phyloP scores from a whole-genome alignment of 2,113 vertebrate genomes.

The Dipodomys spectabilis region DNA sequence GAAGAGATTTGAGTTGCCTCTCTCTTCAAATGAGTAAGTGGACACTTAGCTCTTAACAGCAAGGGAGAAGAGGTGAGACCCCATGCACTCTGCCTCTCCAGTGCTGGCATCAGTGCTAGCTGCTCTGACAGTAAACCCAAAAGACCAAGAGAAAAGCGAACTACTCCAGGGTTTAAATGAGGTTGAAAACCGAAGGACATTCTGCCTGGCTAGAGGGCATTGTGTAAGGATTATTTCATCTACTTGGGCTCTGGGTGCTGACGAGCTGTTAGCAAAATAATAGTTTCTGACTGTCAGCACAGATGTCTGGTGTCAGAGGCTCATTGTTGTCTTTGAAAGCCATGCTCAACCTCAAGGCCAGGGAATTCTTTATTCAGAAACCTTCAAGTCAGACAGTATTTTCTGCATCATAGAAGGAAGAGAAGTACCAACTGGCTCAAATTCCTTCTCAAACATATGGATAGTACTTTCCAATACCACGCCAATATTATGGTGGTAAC shows the following conservation, averaged over 20 bases:
- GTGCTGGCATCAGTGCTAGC: constrained; percentile 53
- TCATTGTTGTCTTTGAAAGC: constrained; percentile 71
- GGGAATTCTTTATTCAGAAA: constrained; percentile 48
- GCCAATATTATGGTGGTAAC: not conserved
- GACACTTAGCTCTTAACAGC: constrained; percentile 74
- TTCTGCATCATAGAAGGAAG: constrained; percentile 55
- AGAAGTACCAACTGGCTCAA: constrained; percentile 64
- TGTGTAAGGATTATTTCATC: constrained; percentile 76
- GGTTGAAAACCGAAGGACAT: constrained; percentile 64
- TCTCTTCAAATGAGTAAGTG: constrained; percentile 63
- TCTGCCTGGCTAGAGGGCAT: constrained; percentile 27
- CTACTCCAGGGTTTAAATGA: constrained; percentile 59
- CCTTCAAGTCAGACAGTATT: constrained; percentile 21
- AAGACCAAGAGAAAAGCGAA: constrained; percentile 53
- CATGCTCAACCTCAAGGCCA: constrained; percentile 50
- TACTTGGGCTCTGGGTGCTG: constrained; percentile 67
- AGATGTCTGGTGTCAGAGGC: constrained; percentile 66
- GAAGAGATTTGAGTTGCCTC: constrained; percentile 63
- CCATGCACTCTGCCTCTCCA: constrained; percentile 57
- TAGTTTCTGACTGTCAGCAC: constrained; percentile 58
- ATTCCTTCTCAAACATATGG: constrained; percentile 64
- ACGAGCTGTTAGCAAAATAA: constrained; percentile 58
- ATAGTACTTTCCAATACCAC: constrained; percentile 52
- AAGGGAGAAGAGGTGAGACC: constrained; percentile 62
- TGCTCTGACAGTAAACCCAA: constrained; percentile 55